Conservation (phyloP, 2,888 invertebrate species). For the Lasioglossum figueresi region DNA sequence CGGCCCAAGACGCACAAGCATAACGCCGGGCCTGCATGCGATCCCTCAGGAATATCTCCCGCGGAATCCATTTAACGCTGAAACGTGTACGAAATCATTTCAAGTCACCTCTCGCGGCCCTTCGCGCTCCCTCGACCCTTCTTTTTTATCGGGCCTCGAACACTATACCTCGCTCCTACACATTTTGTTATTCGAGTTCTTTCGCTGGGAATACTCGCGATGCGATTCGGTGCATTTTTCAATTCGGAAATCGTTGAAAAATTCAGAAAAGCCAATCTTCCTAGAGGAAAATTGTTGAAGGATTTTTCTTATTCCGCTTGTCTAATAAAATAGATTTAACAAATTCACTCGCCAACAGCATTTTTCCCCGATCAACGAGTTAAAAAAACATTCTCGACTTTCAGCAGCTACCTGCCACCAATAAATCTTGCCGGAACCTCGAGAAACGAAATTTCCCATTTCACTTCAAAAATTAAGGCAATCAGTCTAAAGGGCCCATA, state of each 20-base stretch:
- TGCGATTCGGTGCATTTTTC: neutral
- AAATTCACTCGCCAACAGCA: too few species aligned
- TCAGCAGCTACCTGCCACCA: neutral
- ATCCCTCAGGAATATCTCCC: slow-evolving; percentile 69
- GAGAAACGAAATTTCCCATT: neutral
- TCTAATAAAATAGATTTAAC: neutral
- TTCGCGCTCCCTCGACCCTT: slow-evolving; percentile 2
- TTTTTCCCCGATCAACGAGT: neutral
- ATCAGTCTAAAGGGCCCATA: neutral
- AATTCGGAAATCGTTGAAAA: neutral
- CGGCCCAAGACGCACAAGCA: slow-evolving; percentile 70
- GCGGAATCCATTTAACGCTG: slow-evolving; percentile 69
- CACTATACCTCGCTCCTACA: neutral
- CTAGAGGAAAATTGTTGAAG: too few species aligned
- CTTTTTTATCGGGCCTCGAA: neutral
- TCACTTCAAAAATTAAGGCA: neutral
- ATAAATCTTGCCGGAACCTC: neutral
- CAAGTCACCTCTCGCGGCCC: slow-evolving; percentile 48
- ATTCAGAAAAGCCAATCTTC: too few species aligned
- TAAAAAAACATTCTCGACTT: neutral
- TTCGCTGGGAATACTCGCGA: neutral
- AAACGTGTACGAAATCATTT: slow-evolving; percentile 67
- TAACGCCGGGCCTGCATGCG: slow-evolving; percentile 63
- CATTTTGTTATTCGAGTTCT: neutral
- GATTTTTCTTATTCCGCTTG: too few species aligned